Evolutionary conservation across 2,113 vertebrate genomes (phyloP).

Genomic region (Mus pahari): DNA sequence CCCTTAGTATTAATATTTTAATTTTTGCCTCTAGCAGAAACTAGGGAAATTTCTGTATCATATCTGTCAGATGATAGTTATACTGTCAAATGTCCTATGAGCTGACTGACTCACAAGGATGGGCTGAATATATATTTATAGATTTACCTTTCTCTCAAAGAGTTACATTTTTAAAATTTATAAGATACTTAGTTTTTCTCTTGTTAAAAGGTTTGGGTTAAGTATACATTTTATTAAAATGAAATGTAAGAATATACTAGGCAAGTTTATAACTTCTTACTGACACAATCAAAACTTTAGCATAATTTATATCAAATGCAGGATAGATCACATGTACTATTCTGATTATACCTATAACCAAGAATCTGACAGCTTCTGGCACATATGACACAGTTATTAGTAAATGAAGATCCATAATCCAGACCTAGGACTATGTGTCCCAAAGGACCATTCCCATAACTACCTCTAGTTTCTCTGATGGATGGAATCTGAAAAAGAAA

Average conservation of each 20-base stretch:
- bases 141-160: not conserved
- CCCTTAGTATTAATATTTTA: not conserved
- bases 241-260: slow-evolving; percentile 10
- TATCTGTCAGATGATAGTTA: not conserved
- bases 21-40: slow-evolving; percentile 5
- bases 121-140: not conserved
- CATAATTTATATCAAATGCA: not conserved
- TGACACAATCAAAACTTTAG: not conserved
- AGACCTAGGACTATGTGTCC: not conserved
- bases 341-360: slow-evolving; percentile 8
- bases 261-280: not conserved
- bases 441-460: not conserved
- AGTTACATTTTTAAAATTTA: slow-evolving; percentile 28
- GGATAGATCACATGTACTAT: not conserved
- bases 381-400: not conserved
- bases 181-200: slow-evolving; percentile 32
- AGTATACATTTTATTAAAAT: not conserved
- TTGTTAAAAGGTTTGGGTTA: not conserved
- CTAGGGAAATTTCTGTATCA: not conserved
- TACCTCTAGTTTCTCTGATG: not conserved
- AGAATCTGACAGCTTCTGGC: not conserved
- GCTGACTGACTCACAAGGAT: not conserved
- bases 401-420: not conserved
- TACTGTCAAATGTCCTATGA: not conserved
- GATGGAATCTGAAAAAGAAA: not conserved